phyloP scores from a whole-genome alignment of 2,797 vertebrate species.

The Gambelia wislizenii region DNA sequence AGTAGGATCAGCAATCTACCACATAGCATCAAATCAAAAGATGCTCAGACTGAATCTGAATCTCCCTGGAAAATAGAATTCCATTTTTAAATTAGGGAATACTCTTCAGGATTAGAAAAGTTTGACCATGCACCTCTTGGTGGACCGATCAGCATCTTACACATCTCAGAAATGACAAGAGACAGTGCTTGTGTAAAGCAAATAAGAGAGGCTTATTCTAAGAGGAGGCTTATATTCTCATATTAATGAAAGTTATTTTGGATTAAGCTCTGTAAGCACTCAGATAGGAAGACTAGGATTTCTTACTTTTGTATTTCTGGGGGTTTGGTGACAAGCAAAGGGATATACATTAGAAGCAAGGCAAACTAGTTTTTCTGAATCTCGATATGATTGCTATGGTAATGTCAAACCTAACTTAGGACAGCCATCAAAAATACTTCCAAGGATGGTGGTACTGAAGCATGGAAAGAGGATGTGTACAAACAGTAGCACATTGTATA shows the following conservation, averaged over 20 bases:
- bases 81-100: background rate
- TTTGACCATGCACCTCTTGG: background rate
- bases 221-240: background rate
- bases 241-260: slow-evolving; percentile 2
- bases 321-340: slow-evolving; percentile 12
- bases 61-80: background rate
- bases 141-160: background rate
- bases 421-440: background rate
- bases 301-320: background rate
- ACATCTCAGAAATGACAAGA: background rate
- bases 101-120: background rate
- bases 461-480: background rate
- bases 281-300: slow-evolving; percentile 4
- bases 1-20: background rate
- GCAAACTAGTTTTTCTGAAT: background rate
- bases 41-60: background rate
- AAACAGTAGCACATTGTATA: background rate
- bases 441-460: background rate
- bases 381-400: background rate
- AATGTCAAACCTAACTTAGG: background rate
- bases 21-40: background rate
- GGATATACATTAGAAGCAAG: background rate
- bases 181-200: background rate
- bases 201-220: background rate
- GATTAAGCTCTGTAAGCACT: background rate